Percentiles rank a stretch among this genome's conserved stretches.
Conservation (phyloP, 2,888 invertebrate genomes). For the Empis stercorea region DNA sequence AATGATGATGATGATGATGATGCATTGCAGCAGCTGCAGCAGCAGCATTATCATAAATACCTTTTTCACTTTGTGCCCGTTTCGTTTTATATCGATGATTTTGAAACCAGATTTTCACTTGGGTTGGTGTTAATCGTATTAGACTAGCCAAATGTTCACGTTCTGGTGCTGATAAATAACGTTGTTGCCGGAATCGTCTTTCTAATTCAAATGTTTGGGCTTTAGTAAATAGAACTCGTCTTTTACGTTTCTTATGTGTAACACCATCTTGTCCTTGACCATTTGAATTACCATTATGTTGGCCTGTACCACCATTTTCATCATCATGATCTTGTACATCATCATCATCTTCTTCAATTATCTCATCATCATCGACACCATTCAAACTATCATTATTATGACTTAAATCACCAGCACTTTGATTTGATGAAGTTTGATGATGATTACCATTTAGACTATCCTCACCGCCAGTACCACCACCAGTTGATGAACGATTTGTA, state of each 20-base stretch:
- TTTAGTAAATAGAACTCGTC: conserved; percentile 93
- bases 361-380: conserved; percentile 39
- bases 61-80: conserved; percentile 90
- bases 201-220: conserved; percentile 95
- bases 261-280: conserved; percentile 35
- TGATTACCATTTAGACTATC: conserved; percentile 25
- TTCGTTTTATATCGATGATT: conserved; percentile 99
- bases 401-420: conserved; percentile 5
- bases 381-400: conserved; percentile 24
- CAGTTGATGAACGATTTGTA: conserved; percentile 5
- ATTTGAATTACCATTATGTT: conserved; percentile 17
- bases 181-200: conserved; percentile 85
- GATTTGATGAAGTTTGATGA: conserved; percentile 8
- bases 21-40: conserved; percentile 21
- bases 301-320: conserved; percentile 27
- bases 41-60: conserved; percentile 46
- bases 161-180: conserved; percentile 95
- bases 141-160: conserved; percentile 90
- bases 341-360: conserved; percentile 39
- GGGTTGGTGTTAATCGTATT: conserved; percentile 91
- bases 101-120: conserved; percentile 99
- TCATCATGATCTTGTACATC: conserved; percentile 46
- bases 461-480: conserved; percentile 22
- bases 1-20: conserved; percentile 21
- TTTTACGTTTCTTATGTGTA: conserved; percentile 77